Conservation (phyloP, 2,888 invertebrate species). For the Pyrrhia umbra region DNA sequence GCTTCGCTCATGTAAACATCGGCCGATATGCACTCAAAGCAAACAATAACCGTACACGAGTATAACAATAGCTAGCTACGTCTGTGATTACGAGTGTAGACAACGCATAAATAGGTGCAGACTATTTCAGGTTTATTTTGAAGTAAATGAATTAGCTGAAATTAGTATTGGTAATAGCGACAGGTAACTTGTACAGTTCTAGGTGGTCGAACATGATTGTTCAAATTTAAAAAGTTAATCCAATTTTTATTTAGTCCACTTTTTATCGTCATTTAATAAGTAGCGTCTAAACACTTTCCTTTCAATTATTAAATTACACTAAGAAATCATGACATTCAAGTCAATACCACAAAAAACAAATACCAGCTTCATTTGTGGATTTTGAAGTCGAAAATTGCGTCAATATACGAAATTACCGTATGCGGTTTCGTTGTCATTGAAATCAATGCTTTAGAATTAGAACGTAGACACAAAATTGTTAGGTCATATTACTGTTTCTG, state of each 20-base stretch:
- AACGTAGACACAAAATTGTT: conserved; percentile 32
- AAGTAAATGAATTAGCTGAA: background rate
- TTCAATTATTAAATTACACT: conserved; percentile 5
- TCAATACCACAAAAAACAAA: conserved; percentile 35
- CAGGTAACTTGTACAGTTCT: background rate
- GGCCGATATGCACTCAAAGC: conserved; percentile 58
- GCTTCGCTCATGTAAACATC: conserved; percentile 64
- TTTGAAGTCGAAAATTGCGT: conserved; percentile 32
- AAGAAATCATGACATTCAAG: conserved; percentile 12
- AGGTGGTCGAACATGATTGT: background rate
- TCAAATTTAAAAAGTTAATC: conserved; percentile 1
- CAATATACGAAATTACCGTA: conserved; percentile 32
- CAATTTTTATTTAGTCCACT: conserved; percentile 14
- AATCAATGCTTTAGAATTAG: conserved; percentile 45
- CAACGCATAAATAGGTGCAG: conserved; percentile 6
- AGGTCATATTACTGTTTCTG: conserved; percentile 52
- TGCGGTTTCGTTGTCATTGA: conserved; percentile 54
- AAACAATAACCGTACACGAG: conserved; percentile 60
- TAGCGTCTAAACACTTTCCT: conserved; percentile 24
- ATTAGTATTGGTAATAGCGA: background rate
- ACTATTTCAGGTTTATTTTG: conserved; percentile 11
- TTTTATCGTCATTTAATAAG: conserved; percentile 37
- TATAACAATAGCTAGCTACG: conserved; percentile 54
- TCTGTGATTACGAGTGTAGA: conserved; percentile 53
- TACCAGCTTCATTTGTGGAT: conserved; percentile 19